phyloP scores from a whole-genome alignment of 1,140 invertebrate species.

The honey bee (Apis mellifera) region DNA sequence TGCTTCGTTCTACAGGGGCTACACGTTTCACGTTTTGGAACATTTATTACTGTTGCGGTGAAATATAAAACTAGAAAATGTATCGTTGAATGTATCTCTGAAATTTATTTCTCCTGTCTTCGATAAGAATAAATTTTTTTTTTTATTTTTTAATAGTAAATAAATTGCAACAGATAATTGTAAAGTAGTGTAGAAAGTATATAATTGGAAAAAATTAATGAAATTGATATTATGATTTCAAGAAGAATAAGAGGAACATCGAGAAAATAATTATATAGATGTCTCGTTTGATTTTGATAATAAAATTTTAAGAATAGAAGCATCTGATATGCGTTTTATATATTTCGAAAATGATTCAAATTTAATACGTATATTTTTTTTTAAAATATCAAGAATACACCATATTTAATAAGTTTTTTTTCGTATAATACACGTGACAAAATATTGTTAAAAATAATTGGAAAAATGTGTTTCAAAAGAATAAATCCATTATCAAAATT shows the following conservation, averaged over 20 bases:
- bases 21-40: not conserved
- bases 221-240: too few relatives aligned
- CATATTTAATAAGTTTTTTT: too few relatives aligned
- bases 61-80: slow-evolving; percentile 8
- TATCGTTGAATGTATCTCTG: not conserved
- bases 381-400: too few relatives aligned
- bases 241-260: not conserved
- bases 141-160: too few relatives aligned
- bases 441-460: not conserved
- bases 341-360: not conserved
- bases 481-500: not conserved
- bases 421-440: not conserved
- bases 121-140: too few relatives aligned
- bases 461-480: not conserved
- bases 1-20: not conserved
- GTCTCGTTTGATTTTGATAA: not conserved
- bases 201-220: not conserved
- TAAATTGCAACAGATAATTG: too few relatives aligned
- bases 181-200: too few relatives aligned
- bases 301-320: not conserved
- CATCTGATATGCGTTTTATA: not conserved
- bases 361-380: not conserved
- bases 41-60: not conserved
- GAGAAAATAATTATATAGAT: not conserved
- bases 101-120: too few relatives aligned